phyloP scores from a whole-genome alignment of 1,140 invertebrate species.

The Drosophila quadrilineata region DNA sequence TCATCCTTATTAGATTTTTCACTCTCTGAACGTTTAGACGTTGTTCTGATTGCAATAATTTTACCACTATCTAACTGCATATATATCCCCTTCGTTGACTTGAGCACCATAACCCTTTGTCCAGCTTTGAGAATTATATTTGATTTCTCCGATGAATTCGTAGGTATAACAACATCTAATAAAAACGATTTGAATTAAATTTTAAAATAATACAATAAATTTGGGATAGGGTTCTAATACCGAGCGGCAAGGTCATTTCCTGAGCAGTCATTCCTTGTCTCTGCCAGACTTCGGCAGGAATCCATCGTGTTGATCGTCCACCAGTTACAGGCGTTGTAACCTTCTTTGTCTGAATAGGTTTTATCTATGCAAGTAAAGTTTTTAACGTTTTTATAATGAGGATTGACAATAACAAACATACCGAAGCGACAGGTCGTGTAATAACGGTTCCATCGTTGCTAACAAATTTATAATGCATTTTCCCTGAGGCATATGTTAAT shows the following conservation, averaged over 20 bases:
- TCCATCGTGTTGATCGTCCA: slow-evolving; percentile 86
- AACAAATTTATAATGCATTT: slow-evolving; percentile 82
- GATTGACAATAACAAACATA: slow-evolving; percentile 60
- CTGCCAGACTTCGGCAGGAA: slow-evolving; percentile 93
- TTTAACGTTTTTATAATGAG: neutral
- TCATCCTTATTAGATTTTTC: slow-evolving; percentile 63
- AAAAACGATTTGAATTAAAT: neutral
- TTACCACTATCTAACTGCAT: slow-evolving; percentile 97
- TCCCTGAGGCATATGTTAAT: slow-evolving; percentile 52
- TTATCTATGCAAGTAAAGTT: slow-evolving; percentile 28
- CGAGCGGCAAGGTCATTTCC: slow-evolving; percentile 94
- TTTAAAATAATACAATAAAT: neutral
- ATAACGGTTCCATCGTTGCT: slow-evolving; percentile 84
- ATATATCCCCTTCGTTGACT: slow-evolving; percentile 97
- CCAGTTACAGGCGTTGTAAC: slow-evolving; percentile 79
- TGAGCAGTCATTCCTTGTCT: slow-evolving; percentile 96
- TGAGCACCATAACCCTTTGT: slow-evolving; percentile 95
- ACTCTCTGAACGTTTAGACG: slow-evolving; percentile 52
- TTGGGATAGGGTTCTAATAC: slow-evolving; percentile 80
- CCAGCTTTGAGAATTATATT: slow-evolving; percentile 95
- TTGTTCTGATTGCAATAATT: slow-evolving; percentile 93
- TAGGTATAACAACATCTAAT: slow-evolving; percentile 95
- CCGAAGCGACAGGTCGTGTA: slow-evolving; percentile 83
- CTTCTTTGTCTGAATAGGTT: slow-evolving; percentile 73
- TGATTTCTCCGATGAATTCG: slow-evolving; percentile 92